Evolutionary conservation across 37 sponge, comb jelly and placozoan genomes (phyloP).

Genomic region (Oopsacas minuta): DNA sequence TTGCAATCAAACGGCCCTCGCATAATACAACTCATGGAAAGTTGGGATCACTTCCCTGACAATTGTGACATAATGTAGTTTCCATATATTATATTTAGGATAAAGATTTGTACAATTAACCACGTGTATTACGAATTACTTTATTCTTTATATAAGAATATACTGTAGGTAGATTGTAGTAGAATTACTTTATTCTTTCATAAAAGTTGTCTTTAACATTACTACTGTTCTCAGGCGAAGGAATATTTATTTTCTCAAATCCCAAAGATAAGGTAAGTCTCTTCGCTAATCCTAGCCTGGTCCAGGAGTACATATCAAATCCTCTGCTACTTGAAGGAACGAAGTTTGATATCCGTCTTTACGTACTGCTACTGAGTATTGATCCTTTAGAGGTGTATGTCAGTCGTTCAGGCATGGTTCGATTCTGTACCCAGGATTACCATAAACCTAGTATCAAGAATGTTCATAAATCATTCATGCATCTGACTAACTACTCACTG

Average conservation of each 20-base stretch:
- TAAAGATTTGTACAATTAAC: too few relatives aligned
- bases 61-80: too few relatives aligned
- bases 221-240: too few relatives aligned
- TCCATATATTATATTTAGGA: too few relatives aligned
- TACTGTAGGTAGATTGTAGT: too few relatives aligned
- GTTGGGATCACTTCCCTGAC: too few relatives aligned
- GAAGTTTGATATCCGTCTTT: constrained; percentile 47
- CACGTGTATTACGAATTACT: too few relatives aligned
- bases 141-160: too few relatives aligned
- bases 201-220: too few relatives aligned
- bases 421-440: constrained; percentile 45
- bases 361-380: constrained; percentile 29
- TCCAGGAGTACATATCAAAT: constrained; percentile 43
- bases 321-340: constrained; percentile 37
- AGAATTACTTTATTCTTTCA: too few relatives aligned
- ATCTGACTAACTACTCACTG: constrained; percentile 49
- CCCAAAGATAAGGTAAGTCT: constrained; percentile 20
- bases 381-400: constrained; percentile 47
- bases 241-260: constrained; percentile 36
- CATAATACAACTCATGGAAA: too few relatives aligned
- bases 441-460: constrained; percentile 33
- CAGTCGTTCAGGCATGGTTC: constrained; percentile 30
- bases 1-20: too few relatives aligned
- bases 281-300: constrained; percentile 23
- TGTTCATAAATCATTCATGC: constrained; percentile 34